Evolutionary conservation across 2,113 vertebrate species (phyloP).

Genomic region (Lepus europaeus): DNA sequence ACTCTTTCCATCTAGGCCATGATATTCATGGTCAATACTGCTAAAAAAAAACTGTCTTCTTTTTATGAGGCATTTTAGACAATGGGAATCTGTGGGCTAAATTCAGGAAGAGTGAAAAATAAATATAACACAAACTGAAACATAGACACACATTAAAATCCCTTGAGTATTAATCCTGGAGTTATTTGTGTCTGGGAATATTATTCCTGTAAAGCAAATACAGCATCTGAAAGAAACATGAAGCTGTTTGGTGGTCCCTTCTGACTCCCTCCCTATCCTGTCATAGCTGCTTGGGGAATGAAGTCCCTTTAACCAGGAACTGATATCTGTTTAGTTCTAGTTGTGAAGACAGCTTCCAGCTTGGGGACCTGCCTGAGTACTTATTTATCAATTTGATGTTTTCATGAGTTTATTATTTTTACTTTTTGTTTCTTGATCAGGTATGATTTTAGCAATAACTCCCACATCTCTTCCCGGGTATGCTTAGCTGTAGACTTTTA

Average conservation of each 20-base stretch:
- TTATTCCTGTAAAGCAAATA: conserved; percentile 30
- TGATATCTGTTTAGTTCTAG: conserved; percentile 61
- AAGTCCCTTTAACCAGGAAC: conserved; percentile 11
- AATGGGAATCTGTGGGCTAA: neutral
- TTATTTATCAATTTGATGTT: conserved; percentile 71
- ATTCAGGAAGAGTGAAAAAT: conserved; percentile 44
- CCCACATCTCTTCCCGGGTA: neutral
- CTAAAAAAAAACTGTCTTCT: neutral
- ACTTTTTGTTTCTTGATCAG: conserved; percentile 40
- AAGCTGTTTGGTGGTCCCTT: neutral
- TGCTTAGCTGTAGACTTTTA: conserved; percentile 46
- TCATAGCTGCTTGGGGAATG: neutral
- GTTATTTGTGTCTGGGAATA: conserved; percentile 39
- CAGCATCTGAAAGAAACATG: conserved; percentile 4
- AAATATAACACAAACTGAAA: conserved; percentile 31
- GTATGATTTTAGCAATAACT: conserved; percentile 60
- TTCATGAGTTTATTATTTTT: conserved; percentile 54
- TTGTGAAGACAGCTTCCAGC: conserved; percentile 35
- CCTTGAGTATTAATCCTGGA: neutral
- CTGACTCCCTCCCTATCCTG: neutral
- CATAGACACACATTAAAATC: neutral
- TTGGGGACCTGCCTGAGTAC: neutral
- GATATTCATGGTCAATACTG: neutral
- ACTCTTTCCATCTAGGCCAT: neutral
- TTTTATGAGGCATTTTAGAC: conserved; percentile 49